Conservation (phyloP, 2,888 invertebrate species). For the Isoperla grammatica region DNA sequence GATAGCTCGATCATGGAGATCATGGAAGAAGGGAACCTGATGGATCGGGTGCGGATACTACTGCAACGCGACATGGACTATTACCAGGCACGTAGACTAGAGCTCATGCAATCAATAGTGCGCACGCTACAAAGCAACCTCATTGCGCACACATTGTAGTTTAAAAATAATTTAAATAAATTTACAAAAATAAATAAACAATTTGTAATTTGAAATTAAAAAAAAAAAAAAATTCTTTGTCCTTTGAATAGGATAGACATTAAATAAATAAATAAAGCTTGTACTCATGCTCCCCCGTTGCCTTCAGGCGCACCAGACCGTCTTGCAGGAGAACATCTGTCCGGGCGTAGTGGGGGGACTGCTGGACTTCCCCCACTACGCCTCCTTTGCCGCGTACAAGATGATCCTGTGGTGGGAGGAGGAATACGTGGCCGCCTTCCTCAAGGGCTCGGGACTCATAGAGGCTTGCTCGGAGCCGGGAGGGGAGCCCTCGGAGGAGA, state of each 20-base stretch:
- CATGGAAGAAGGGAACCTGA: slow-evolving; percentile 85
- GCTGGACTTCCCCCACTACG: slow-evolving; percentile 75
- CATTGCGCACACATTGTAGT: too few relatives aligned
- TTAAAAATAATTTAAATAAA: too few relatives aligned
- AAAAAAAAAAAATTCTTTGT: too few relatives aligned
- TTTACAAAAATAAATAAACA: slow-evolving; percentile 39
- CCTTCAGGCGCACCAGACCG: slow-evolving; percentile 53
- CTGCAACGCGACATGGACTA: slow-evolving; percentile 77
- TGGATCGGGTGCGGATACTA: slow-evolving; percentile 77
- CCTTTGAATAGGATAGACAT: too few relatives aligned
- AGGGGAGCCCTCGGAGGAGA: slow-evolving; percentile 40
- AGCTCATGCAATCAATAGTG: too few relatives aligned
- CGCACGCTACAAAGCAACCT: too few relatives aligned
- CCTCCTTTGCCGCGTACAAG: slow-evolving; percentile 78
- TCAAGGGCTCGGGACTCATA: slow-evolving; percentile 57
- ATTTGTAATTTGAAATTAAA: slow-evolving; percentile 23
- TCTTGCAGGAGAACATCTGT: slow-evolving; percentile 73
- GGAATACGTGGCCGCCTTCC: slow-evolving; percentile 70
- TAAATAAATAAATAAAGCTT: too few relatives aligned
- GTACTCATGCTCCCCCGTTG: too few relatives aligned
- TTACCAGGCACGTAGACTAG: slow-evolving; percentile 66
- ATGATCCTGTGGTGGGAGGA: slow-evolving; percentile 84
- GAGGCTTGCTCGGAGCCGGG: slow-evolving; percentile 43
- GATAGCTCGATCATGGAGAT: slow-evolving; percentile 62
- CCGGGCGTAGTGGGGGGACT: slow-evolving; percentile 74